Conservation (phyloP, 2,113 vertebrate species). For the Oriolus oriolus region DNA sequence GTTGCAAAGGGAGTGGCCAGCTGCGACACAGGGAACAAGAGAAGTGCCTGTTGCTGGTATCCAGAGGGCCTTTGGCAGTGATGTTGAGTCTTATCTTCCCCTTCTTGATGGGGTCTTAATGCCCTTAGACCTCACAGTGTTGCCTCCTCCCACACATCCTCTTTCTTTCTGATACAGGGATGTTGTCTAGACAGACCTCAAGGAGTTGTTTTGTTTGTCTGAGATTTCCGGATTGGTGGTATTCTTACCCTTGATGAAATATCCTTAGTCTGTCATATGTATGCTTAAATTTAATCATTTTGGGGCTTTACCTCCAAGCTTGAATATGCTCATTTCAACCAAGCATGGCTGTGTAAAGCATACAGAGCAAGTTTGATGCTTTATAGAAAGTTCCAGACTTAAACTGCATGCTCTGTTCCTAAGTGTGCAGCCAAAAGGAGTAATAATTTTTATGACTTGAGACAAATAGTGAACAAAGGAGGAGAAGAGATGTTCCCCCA, state of each 20-base stretch:
- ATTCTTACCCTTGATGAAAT: not conserved
- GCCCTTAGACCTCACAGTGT: not conserved
- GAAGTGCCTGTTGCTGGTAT: not conserved
- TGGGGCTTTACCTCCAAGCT: not conserved
- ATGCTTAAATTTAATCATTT: not conserved
- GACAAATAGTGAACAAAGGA: not conserved
- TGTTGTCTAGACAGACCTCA: not conserved
- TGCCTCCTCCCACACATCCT: not conserved
- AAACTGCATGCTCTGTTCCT: rapidly evolving
- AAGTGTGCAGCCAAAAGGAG: not conserved
- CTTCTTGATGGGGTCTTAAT: not conserved
- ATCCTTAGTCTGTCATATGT: not conserved
- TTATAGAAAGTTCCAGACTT: not conserved
- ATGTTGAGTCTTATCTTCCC: not conserved
- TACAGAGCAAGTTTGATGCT: not conserved
- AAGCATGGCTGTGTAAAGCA: not conserved
- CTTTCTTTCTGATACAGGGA: not conserved
- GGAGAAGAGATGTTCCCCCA: not conserved
- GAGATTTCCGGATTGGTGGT: not conserved
- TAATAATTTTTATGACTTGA: not conserved
- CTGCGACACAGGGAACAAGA: rapidly evolving
- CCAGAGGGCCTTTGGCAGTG: not conserved
- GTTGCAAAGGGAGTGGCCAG: not conserved
- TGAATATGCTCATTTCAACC: not conserved
- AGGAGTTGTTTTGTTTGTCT: not conserved